Conservation (phyloP, 2,113 vertebrate species). For the Taxidea taxus region DNA sequence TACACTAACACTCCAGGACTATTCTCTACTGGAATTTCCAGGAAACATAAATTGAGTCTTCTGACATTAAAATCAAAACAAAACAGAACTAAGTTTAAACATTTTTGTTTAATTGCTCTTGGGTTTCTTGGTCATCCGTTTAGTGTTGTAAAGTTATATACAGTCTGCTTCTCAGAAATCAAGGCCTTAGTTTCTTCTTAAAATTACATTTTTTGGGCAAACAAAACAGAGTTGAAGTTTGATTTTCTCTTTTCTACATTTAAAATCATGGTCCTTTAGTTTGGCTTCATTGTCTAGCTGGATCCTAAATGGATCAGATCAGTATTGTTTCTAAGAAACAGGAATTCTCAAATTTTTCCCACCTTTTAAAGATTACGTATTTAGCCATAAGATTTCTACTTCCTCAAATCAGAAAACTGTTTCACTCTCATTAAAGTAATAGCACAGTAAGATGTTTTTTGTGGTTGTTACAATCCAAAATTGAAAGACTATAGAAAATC, state of each 20-base stretch:
- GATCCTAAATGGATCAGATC: not conserved
- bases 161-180: not conserved
- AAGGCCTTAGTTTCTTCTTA: not conserved
- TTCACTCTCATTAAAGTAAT: not conserved
- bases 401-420: not conserved
- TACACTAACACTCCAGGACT: not conserved
- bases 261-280: not conserved
- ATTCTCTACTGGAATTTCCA: not conserved
- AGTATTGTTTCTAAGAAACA: not conserved
- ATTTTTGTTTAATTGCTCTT: not conserved
- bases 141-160: not conserved
- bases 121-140: not conserved
- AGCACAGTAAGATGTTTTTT: not conserved
- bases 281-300: not conserved
- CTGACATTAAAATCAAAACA: not conserved
- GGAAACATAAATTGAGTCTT: not conserved
- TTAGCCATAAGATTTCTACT: not conserved
- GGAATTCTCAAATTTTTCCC: not conserved
- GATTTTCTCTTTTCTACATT: not conserved
- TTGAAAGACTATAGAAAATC: not conserved
- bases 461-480: not conserved
- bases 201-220: not conserved
- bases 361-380: not conserved
- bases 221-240: not conserved
- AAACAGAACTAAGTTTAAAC: not conserved